Base-by-base conservation (phyloP, 1,140 invertebrate species). In the Microplitis mediator region DNA sequence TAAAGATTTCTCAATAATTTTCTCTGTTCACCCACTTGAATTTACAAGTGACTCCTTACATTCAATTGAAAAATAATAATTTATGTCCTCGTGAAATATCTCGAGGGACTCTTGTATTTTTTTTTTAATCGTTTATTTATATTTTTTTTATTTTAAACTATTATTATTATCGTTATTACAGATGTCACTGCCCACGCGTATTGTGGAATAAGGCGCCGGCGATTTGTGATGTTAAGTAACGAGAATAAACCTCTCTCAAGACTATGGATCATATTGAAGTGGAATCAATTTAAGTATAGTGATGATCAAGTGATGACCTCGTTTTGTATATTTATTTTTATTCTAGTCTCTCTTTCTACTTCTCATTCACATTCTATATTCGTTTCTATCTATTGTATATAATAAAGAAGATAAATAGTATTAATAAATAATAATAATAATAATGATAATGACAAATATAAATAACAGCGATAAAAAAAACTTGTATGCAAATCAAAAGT, bases 21-120 rank as follows among this genome's bases (percentile, higher is more conserved):
- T 69, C 50, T 56, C 67, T 72, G 51, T 52, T 63, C 67, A 66
- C 63, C 54, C 63, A 58, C 66, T 61, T 65, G 11, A 36, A 36
- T 36, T 34, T 45, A 35, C 54, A 8, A 69, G 66, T 35, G 23
- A 32, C 34, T 61, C 23, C 35, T 63, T 67, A 13, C 72, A 58
- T 64, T 74, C 56, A 70, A 74, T 62, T 32, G 67, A 74, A 74
- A 74, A 74, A 69, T 35, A n/a, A 70, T 74, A 62, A 74, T 74
- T 74, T 73, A 73, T 73, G 58, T 74, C 56, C 70, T 74, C 32
- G 66, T 32, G 23, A n/a, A 34, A 3, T 32, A 35, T 35, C 70
- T 60, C 23, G n/a, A 52, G 58, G 35, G 14, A 4, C 52, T 35
- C 14, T 16, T n/a, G 31, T n/a, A 32, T 35, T 64, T 11, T 56